A percentile compares a stretch with the other conserved stretches of the same genome.
Conservation (phyloP, 64 coral and sea anemone species). For the Orbicella faveolata region DNA sequence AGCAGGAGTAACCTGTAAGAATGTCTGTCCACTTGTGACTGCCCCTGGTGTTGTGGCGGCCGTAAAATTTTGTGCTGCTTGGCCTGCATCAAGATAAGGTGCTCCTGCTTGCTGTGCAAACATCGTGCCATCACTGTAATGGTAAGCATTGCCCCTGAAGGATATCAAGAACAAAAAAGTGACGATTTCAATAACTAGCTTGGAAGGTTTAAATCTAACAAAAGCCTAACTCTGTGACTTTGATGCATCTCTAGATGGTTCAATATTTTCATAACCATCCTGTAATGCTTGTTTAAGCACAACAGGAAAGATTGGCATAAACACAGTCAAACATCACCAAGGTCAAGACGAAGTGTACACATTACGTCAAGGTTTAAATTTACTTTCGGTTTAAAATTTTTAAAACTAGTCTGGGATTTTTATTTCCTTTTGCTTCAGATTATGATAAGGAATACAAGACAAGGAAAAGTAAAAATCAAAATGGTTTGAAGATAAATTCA, state of each 20-base stretch:
- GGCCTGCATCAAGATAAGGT: conserved; percentile 67
- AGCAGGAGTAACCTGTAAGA: conserved; percentile 69
- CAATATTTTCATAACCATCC: background rate
- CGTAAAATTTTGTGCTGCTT: conserved; percentile 71
- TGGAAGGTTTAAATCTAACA: background rate
- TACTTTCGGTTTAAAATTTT: no score
- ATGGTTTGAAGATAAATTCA: no score
- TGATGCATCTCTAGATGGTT: no score
- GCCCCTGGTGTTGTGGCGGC: conserved; percentile 59
- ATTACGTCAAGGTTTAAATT: no score
- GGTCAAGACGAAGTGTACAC: background rate
- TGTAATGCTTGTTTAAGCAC: background rate
- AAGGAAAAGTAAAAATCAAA: no score
- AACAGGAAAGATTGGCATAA: background rate
- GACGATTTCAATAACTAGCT: background rate
- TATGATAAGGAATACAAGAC: no score
- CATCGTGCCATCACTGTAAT: conserved; percentile 88
- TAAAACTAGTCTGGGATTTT: no score
- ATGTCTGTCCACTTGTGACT: conserved; percentile 62
- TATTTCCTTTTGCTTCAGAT: no score
- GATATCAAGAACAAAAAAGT: background rate
- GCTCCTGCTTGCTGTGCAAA: conserved; percentile 77
- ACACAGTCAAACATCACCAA: background rate
- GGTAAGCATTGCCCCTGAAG: conserved; percentile 72
- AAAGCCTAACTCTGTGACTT: background rate